Conservation (phyloP, 37 sponge, comb jelly and placozoan species). For the Eunapius fragilis region DNA sequence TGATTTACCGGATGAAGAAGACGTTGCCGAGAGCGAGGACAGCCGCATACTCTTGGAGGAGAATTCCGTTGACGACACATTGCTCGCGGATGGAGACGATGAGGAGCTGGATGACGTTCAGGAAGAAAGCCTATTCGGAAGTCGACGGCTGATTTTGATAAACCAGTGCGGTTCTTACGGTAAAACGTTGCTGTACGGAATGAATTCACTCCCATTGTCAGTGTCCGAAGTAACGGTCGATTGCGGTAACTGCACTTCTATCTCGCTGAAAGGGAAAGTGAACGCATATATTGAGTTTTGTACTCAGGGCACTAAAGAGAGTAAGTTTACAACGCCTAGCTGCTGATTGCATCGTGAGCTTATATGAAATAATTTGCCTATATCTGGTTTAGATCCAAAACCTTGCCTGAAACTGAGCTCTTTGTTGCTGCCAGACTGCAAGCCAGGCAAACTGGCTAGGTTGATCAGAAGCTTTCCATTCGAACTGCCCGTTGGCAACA, state of each 20-base stretch:
- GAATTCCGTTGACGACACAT: neutral
- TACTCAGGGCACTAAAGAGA: neutral
- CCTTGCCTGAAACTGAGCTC: neutral
- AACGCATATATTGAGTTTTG: neutral
- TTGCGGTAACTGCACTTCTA: neutral
- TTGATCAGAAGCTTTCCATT: neutral
- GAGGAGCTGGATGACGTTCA: neutral
- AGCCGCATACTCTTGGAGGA: neutral
- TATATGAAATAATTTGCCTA: neutral
- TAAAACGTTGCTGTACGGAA: neutral
- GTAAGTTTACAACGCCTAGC: neutral
- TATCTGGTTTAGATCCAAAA: neutral
- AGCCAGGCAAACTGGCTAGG: neutral
- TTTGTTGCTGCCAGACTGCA: neutral
- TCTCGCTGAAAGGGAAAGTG: constrained; percentile 11
- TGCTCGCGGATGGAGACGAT: neutral
- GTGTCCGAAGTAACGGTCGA: neutral
- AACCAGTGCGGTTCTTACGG: neutral
- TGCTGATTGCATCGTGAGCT: neutral
- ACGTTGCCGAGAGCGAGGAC: neutral
- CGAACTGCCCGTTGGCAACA: neutral
- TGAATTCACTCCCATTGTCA: neutral
- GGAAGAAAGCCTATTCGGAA: neutral
- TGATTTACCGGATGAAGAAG: neutral
- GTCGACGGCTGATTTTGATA: neutral